Evolutionary conservation across 2,113 vertebrate genomes (phyloP), one percentile per base, ranked within the genome.

Genomic region (Piprites chloris): DNA sequence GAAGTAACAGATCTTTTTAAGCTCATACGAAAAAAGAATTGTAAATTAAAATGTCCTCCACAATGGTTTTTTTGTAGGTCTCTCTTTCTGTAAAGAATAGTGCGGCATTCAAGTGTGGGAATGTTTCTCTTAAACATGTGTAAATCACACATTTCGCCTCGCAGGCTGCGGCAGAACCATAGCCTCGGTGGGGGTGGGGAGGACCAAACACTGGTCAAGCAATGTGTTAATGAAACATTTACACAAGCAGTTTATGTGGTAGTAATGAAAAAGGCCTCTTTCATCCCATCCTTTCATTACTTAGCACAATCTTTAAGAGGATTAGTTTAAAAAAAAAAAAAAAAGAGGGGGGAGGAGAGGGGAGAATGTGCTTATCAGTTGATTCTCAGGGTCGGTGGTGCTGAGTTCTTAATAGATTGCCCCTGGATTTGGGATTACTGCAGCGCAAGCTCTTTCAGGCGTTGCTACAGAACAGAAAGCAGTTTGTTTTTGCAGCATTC

Each of bases 221-320:
- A 93, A 89, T 95, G 97, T 98, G 97, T 97, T 98, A 98, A 98
- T 98, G 97, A 98, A 98, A 98, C 97, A 98, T 98, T 98, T 98
- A 98, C 97, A 96, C 97, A 97, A 97, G 97, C 93, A 96, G 94
- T 98, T 98, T 97, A 97, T 98, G 91, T 94, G 96, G 90, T 93
- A 97, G 94, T 97, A 98, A 98, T 97, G 96, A 97, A 98, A 98
- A 95, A 89, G 85, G 30, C 28, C 90, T 95, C 95, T 98, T 97
- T 97, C 97, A 98, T 95, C 65, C 41, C 87, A 72, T 78, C 91
- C 96, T 97, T 98, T 98, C 98, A 97, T 98, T 98, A 97, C 96
- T 97, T 98, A 96, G 95, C 89, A 95, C 92, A 95, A 94, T 92
- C 96, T 97, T 97, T 98, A 98, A 98, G 97, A 97, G 98, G 98